These are phyloP conservation scores for Maniola jurtina DNA, from an alignment of 1,140 invertebrate genomes.

Conservation along the genomic window DNA sequence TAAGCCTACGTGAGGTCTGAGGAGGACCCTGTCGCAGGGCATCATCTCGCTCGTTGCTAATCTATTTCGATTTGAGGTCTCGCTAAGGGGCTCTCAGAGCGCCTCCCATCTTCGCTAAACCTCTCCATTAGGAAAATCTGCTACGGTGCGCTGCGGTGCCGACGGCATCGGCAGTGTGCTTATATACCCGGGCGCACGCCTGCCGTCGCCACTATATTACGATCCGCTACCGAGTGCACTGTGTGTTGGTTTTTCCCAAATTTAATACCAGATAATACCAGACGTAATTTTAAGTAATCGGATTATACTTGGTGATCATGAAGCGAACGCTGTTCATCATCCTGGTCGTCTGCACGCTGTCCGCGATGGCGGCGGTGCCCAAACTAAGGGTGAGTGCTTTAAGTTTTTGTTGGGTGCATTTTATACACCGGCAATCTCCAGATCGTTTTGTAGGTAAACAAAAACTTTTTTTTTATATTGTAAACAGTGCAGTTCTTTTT, in stretches of 20 bases:
- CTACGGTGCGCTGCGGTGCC: slow-evolving; percentile 21
- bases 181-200: slow-evolving; percentile 43
- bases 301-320: slow-evolving; percentile 36
- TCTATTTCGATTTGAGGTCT: neutral
- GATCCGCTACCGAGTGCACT: slow-evolving; percentile 37
- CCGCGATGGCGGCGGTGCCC: slow-evolving; percentile 43
- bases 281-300: slow-evolving; percentile 16
- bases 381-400: slow-evolving; percentile 45
- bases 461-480: neutral
- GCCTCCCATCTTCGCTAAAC: slow-evolving; percentile 11
- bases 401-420: neutral
- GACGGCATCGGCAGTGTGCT: slow-evolving; percentile 40
- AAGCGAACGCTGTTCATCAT: slow-evolving; percentile 35
- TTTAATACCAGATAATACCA: slow-evolving; percentile 21
- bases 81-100: neutral
- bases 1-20: slow-evolving; percentile 12
- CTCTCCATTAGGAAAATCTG: slow-evolving; percentile 25
- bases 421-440: neutral
- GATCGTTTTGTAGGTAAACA: neutral
- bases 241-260: slow-evolving; percentile 23
- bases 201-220: slow-evolving; percentile 42
- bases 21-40: too few species aligned
- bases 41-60: neutral
- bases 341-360: slow-evolving; percentile 33
- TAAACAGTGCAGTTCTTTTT: too few species aligned